Evolutionary conservation across 1,140 invertebrate species (phyloP).

Genomic region (Heliothis virescens): DNA sequence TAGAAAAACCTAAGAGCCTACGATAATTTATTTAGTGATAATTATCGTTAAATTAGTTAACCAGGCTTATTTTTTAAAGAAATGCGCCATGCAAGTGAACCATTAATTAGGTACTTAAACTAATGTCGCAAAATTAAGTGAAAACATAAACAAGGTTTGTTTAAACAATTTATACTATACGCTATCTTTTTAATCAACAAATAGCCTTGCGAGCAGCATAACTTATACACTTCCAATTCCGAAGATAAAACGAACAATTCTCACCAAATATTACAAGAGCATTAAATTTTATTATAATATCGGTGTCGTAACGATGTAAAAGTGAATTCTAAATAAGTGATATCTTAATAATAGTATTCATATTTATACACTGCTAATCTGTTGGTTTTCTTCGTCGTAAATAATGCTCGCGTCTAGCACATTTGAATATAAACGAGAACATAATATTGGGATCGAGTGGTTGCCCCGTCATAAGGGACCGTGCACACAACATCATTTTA

Average conservation of each 20-base stretch:
- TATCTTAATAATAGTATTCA: slow-evolving; percentile 53
- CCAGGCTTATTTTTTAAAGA: background rate
- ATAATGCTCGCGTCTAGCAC: slow-evolving; percentile 46
- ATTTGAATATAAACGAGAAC: slow-evolving; percentile 57
- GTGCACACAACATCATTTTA: slow-evolving; percentile 57
- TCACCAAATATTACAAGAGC: background rate
- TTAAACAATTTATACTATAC: slow-evolving; percentile 5
- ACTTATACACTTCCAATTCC: slow-evolving; percentile 2
- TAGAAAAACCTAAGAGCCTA: background rate
- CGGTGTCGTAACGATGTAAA: background rate
- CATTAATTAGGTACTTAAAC: slow-evolving; percentile 1
- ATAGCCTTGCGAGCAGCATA: background rate
- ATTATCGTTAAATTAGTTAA: slow-evolving; percentile 12
- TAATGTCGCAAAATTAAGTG: background rate
- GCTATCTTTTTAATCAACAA: slow-evolving; percentile 23
- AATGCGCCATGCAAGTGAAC: background rate
- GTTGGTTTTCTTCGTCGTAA: slow-evolving; percentile 53
- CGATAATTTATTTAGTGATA: background rate
- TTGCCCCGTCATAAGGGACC: slow-evolving; percentile 37
- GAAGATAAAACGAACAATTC: background rate
- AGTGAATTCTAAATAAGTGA: slow-evolving; percentile 33
- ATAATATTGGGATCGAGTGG: slow-evolving; percentile 52
- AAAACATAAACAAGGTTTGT: background rate
- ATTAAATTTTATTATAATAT: slow-evolving; percentile 26
- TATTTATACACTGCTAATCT: slow-evolving; percentile 58